Evolutionary conservation across 2,113 vertebrate genomes (phyloP), one percentile per base, ranked within the genome.

Genomic region (Motacilla tschutschensis): DNA sequence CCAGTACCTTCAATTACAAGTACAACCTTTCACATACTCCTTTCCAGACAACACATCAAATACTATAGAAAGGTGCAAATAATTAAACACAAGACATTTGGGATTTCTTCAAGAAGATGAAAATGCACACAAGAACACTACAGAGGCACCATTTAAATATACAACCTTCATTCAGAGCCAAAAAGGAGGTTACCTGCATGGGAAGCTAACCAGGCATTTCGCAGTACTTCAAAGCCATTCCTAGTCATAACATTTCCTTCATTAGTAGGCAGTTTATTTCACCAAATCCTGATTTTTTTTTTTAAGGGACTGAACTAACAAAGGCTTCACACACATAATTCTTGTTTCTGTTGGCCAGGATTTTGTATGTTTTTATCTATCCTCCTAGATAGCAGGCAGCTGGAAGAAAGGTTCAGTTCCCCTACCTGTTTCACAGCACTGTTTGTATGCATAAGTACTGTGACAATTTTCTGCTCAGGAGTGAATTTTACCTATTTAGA

Each of bases 231-330:
- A 6, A 70, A 86, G 11, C 5, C 60, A 24, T 31, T 55, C 21
- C 8, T 33, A 43, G 21, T 43, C 15, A 29, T 17, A 64, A 65
- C 5, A 12, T 5, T 31, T 46, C 33, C 31, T 53, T 71, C 5
- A 10, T 44, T n/a, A 33, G 6, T 11, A 55, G 9, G 33, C 12
- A 41, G 58, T 2, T 65, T 51, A 67, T 79, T 54, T 69, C 46
- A 66, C 28, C 18, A 44, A 72, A 73, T 50, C 22, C 10, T 0
- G 8, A 17, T 85, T 36, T 82, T 44, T 60, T 60, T 58, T 54
- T 43, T 51, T 17, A 28, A 25, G 17, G 10, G 28, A n/a, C 8
- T 0, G 0, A 83, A 73, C 15, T 31, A 55, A 33, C 13, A 53
- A 81, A 81, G 9, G 7, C 21, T 69, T 72, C n/a, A 41, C 6